A percentile compares a stretch with the other conserved stretches of the same genome.
Evolutionary conservation across 2,888 invertebrate species (phyloP).

Genomic region (Timema cristinae): DNA sequence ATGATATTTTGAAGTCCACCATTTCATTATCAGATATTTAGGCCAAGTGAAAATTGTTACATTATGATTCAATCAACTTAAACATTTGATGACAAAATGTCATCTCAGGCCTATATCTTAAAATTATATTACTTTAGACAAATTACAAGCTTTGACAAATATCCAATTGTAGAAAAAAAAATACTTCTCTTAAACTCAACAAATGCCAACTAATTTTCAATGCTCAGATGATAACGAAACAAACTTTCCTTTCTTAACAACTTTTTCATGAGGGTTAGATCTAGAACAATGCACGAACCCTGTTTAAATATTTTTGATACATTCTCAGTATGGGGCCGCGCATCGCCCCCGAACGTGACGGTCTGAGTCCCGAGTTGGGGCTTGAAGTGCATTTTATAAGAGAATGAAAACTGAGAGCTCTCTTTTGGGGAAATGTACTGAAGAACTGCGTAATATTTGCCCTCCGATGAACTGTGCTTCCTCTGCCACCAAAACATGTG

Average conservation of each 20-base stretch:
- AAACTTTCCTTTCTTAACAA: background rate
- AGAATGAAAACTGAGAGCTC: background rate
- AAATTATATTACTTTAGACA: too few relatives aligned
- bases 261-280: background rate
- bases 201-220: too few relatives aligned
- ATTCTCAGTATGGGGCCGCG: background rate
- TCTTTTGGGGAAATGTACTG: background rate
- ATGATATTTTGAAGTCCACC: too few relatives aligned
- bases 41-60: too few relatives aligned
- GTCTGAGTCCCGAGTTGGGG: background rate
- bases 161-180: too few relatives aligned
- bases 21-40: too few relatives aligned
- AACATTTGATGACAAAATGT: too few relatives aligned
- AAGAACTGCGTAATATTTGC: conserved; percentile 1
- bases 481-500: conserved; percentile 6
- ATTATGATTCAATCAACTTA: too few relatives aligned
- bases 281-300: background rate
- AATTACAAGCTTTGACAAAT: too few relatives aligned
- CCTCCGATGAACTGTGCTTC: background rate
- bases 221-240: conserved; percentile 2
- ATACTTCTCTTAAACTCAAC: too few relatives aligned
- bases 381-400: background rate
- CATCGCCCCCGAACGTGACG: background rate
- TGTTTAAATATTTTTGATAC: background rate
- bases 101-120: too few relatives aligned